Evolutionary conservation across 2,888 invertebrate genomes (phyloP).

Genomic region (Acanthosepion pharaonis): DNA sequence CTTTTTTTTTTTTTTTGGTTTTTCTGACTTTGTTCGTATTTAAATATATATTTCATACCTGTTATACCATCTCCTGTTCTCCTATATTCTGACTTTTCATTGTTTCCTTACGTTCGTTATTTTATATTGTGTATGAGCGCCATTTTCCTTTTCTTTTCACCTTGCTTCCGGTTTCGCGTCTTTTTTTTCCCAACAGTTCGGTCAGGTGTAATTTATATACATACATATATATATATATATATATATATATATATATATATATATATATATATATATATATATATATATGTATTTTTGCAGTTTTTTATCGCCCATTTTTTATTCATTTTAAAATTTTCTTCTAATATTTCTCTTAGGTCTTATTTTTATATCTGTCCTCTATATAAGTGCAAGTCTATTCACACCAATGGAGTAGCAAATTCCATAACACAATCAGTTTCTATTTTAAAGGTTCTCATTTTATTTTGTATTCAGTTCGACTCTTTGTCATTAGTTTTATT

Average conservation of each 20-base stretch:
- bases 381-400: not conserved
- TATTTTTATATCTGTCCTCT: not conserved
- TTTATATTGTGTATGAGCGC: not conserved
- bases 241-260: too few relatives aligned
- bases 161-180: not conserved
- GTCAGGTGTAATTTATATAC: too few relatives aligned
- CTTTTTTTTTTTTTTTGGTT: not conserved
- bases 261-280: not conserved
- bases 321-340: not conserved
- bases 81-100: not conserved
- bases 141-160: not conserved
- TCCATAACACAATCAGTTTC: not conserved
- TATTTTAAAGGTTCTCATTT: not conserved
- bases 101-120: not conserved
- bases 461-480: not conserved
- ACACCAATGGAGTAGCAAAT: not conserved
- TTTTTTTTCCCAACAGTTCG: not conserved
- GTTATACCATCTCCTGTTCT: not conserved
- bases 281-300: not conserved
- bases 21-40: not conserved
- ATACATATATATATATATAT: too few relatives aligned
- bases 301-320: not conserved
- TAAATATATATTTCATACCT: not conserved
- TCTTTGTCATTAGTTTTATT: not conserved
- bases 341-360: too few relatives aligned